Base-by-base conservation (phyloP, 2,888 invertebrate species). In the Phorcus lineatus region DNA sequence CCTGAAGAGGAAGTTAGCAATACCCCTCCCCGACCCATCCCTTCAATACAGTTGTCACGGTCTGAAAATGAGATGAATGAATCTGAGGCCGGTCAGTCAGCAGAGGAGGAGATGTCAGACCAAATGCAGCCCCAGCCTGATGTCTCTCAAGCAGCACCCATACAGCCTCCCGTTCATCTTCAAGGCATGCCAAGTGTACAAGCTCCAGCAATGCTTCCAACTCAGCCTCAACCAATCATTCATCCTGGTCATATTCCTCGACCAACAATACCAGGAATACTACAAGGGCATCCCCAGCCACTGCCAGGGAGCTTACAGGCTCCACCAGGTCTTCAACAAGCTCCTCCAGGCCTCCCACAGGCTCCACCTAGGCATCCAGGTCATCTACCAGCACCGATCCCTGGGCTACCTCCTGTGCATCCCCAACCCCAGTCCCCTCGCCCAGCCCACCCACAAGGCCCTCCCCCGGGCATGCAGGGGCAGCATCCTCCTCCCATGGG, bases 161-260 rank as follows among this genome's bases (percentile, higher is more conserved):
- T 67, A 22, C 78, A 52, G 47, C 78, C 66, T 54, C 80, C 81
- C 22, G 80, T 74, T 24, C 81, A 77, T 13, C 82, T 81, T 11
- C 47, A 47, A 47, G 47, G 47, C 47, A 47, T 47, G 47, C 11
- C 47, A 47, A 47, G 13, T 47, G 47, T 47, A 47, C 47, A 6
- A 17, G 83, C 84, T 24, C 82, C 84, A 24, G 74, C 82, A 17
- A 77, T 84, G 17, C 80, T 80, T 16, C 82, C 80, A 53, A 77
- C 74, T 16, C 47, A 11, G 47, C 80, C 82, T 31, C 76, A 76
- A n/a, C 77, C 84, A 47, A 81, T 81, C 9, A 83, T 82, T 53
- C 80, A 84, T 19, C 86, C 84, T 67, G 74, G 75, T 57, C 82
- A 74, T 16, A 36, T 47, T 74, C 53, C 40, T 17, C 81, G 82